A percentile compares a stretch with the other conserved stretches of the same genome.
phyloP scores from a whole-genome alignment of 1,140 invertebrate genomes.

The Eupristina koningsbergeri region DNA sequence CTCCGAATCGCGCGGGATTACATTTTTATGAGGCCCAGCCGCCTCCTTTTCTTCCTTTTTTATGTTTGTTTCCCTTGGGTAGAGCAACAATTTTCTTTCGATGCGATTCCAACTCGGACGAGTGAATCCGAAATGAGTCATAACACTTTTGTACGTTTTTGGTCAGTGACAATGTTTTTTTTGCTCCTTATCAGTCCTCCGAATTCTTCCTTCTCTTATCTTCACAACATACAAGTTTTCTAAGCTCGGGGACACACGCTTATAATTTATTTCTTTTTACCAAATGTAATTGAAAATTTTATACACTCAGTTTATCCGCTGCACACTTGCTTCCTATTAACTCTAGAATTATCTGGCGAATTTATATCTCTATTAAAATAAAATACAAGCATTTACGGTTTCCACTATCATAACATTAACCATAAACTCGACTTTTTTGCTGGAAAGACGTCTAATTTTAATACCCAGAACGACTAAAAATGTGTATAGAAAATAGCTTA shows the following conservation, averaged over 20 bases:
- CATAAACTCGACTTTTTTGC: not conserved
- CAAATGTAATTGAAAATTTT: not conserved
- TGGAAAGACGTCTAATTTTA: not conserved
- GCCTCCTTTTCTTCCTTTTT: not conserved
- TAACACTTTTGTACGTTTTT: not conserved
- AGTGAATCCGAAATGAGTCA: not conserved
- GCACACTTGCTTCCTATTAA: not conserved
- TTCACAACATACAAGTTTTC: not conserved
- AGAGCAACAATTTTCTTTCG: not conserved
- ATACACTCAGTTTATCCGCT: not conserved
- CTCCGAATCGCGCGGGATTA: conserved; percentile 55
- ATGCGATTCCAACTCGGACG: not conserved
- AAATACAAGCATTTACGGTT: not conserved
- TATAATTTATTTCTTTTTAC: not conserved
- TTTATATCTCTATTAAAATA: not conserved
- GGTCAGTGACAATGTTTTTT: not conserved
- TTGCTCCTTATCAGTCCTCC: no score
- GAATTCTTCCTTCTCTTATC: no score
- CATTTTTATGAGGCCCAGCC: not conserved
- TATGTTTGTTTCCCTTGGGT: not conserved
- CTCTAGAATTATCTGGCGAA: not conserved
- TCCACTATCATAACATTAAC: not conserved
- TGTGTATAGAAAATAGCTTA: not conserved
- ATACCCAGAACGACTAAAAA: not conserved
- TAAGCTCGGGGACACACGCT: not conserved